Conservation (phyloP, 2,888 invertebrate genomes). For the Drosophila neotestacea region DNA sequence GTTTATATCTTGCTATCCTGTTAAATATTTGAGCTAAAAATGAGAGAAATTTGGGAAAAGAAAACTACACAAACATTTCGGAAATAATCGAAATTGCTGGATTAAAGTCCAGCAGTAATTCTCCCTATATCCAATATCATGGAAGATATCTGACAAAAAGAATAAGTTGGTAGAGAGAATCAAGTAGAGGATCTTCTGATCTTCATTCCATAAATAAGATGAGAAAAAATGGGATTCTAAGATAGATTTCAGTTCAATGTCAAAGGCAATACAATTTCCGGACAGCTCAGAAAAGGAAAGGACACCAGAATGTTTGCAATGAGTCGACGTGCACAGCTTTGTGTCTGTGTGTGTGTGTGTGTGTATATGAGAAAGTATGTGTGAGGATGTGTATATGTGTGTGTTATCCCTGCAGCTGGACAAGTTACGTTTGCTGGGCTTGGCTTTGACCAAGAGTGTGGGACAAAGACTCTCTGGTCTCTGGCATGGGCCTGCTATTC, state of each 20-base stretch:
- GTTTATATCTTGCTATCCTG: no score
- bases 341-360: conserved; percentile 13
- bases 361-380: not conserved
- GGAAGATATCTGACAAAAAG: no score
- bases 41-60: no score
- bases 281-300: conserved; percentile 10
- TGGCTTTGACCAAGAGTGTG: conserved; percentile 28
- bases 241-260: not conserved
- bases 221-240: no score
- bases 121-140: no score
- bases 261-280: not conserved
- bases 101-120: no score
- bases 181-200: no score
- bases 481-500: not conserved
- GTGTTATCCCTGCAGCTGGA: conserved; percentile 42
- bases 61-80: no score
- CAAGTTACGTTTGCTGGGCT: conserved; percentile 42
- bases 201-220: no score
- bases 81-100: no score
- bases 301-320: conserved; percentile 41
- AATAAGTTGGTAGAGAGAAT: no score
- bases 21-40: no score
- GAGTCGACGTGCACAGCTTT: conserved; percentile 20
- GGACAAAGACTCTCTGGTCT: not conserved
- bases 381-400: conserved; percentile 10